A percentile compares a stretch with the other conserved stretches of the same genome.
Evolutionary conservation across 2,888 invertebrate species (phyloP).

Genomic region (Cactoblastis cactorum): DNA sequence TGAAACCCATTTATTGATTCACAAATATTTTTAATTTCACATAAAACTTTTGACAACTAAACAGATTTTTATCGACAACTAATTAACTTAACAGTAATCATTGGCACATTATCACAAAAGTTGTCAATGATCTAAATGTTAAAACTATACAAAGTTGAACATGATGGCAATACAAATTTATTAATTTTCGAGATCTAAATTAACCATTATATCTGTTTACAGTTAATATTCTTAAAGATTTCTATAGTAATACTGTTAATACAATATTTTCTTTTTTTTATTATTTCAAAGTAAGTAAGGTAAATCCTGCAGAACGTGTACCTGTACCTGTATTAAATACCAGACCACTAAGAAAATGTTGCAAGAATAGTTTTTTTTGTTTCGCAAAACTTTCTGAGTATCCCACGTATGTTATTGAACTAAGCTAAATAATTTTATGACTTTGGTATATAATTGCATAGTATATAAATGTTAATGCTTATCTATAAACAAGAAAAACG

Average conservation of each 20-base stretch:
- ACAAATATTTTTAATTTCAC: slow-evolving; percentile 35
- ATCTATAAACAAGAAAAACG: not conserved
- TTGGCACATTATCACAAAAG: slow-evolving; percentile 80
- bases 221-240: not conserved
- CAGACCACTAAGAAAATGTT: too few relatives aligned
- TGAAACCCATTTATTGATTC: not conserved
- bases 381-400: too few relatives aligned
- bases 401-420: not conserved
- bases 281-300: too few relatives aligned
- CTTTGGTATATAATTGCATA: slow-evolving; percentile 39
- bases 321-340: too few relatives aligned
- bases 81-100: slow-evolving; percentile 65
- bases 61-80: slow-evolving; percentile 23
- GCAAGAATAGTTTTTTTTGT: not conserved
- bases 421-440: slow-evolving; percentile 27
- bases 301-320: too few relatives aligned
- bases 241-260: slow-evolving; percentile 18
- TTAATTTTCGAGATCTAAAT: slow-evolving; percentile 27
- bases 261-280: not conserved
- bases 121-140: slow-evolving; percentile 65
- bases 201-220: not conserved
- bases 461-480: not conserved
- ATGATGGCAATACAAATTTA: slow-evolving; percentile 31
- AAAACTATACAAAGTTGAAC: slow-evolving; percentile 14
- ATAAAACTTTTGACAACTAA: slow-evolving; percentile 27